Evolutionary conservation across 2,113 vertebrate species (phyloP).

Genomic region (Percopsis transmontana): DNA sequence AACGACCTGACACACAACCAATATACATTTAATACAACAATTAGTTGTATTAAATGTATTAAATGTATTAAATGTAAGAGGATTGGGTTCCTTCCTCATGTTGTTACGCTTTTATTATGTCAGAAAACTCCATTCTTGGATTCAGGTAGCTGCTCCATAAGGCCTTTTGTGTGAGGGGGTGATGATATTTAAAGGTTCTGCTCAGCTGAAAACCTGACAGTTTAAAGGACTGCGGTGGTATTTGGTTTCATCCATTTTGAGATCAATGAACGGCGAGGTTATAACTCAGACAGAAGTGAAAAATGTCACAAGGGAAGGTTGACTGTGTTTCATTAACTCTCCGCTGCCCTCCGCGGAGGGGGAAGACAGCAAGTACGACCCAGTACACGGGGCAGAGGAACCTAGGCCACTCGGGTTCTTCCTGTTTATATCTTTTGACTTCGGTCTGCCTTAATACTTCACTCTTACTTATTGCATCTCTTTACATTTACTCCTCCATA

Average conservation of each 20-base stretch:
- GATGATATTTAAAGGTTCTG: slow-evolving; percentile 57
- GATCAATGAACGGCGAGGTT: slow-evolving; percentile 59
- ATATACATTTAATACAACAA: slow-evolving; percentile 7
- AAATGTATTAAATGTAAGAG: no score
- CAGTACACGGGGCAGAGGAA: slow-evolving; percentile 20
- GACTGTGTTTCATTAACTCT: slow-evolving; percentile 49
- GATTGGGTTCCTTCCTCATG: no score
- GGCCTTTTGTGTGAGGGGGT: slow-evolving; percentile 22
- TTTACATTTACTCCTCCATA: slow-evolving; percentile 20
- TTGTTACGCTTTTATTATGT: no score
- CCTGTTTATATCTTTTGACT: slow-evolving; percentile 55
- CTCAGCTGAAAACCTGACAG: slow-evolving; percentile 32
- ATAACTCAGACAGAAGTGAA: slow-evolving; percentile 40
- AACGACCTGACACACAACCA: no score
- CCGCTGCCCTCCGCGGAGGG: slow-evolving; percentile 27
- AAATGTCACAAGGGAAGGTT: slow-evolving; percentile 54
- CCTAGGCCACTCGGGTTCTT: slow-evolving; percentile 31
- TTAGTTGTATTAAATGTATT: no score
- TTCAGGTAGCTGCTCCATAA: slow-evolving; percentile 36
- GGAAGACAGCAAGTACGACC: slow-evolving; percentile 27
- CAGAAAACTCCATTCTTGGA: not conserved
- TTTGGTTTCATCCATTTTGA: slow-evolving; percentile 52
- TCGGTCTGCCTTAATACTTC: slow-evolving; percentile 57
- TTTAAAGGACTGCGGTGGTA: slow-evolving; percentile 47
- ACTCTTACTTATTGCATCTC: slow-evolving; percentile 55